Conservation (phyloP, 2,797 vertebrate genomes). For the Argyrosomus regius region DNA sequence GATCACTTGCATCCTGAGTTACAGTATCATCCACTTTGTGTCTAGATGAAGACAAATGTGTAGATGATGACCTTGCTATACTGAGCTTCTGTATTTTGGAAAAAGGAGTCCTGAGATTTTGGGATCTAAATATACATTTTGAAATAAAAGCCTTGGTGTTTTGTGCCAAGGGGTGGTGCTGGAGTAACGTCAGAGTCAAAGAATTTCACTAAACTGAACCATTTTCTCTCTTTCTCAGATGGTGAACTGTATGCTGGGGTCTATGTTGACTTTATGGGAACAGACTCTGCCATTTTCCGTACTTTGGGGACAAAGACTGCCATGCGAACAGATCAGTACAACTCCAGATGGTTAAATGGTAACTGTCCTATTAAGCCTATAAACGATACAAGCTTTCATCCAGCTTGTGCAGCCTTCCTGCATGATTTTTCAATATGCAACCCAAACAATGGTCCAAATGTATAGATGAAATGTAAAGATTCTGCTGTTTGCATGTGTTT, state of each 20-base stretch:
- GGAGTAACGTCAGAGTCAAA: conserved; percentile 63
- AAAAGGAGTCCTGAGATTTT: conserved; percentile 20
- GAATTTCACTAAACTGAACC: conserved; percentile 57
- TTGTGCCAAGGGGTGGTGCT: conserved; percentile 65
- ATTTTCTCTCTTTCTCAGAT: conserved; percentile 84
- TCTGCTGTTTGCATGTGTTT: conserved; percentile 38
- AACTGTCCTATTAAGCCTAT: conserved; percentile 51
- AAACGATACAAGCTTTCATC: conserved; percentile 27
- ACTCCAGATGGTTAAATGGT: conserved; percentile 99
- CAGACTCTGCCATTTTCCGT: conserved; percentile 97
- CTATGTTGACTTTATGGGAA: conserved; percentile 99
- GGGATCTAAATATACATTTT: conserved; percentile 40
- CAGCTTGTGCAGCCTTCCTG: conserved; percentile 7
- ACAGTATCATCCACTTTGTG: background rate
- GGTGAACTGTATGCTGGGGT: conserved; percentile 97
- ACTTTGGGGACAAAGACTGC: conserved; percentile 96
- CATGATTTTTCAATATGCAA: conserved; percentile 3
- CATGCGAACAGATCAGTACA: conserved; percentile 99
- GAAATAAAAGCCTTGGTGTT: conserved; percentile 43
- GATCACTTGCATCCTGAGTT: background rate
- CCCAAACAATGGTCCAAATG: conserved; percentile 16
- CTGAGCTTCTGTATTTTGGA: conserved; percentile 20
- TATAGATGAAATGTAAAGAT: conserved; percentile 19
- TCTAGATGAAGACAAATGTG: conserved; percentile 24
- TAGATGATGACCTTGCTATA: conserved; percentile 3